These are phyloP conservation scores for Oryzaephilus surinamensis DNA, from an alignment of 1,140 invertebrate genomes.

Conservation along the genomic window DNA sequence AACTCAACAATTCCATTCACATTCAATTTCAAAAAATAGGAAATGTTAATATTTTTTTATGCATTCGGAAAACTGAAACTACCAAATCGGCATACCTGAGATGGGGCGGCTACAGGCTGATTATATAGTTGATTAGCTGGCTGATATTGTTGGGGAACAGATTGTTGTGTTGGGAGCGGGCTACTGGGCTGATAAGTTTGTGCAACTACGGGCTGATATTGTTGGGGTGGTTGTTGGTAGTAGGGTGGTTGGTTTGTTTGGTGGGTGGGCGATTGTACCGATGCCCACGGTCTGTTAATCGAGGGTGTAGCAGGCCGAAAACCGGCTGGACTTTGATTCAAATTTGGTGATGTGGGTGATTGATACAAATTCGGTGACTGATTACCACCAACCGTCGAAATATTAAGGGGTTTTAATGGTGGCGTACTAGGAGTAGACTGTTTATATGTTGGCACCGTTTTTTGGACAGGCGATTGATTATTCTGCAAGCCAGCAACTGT, in stretches of 20 bases:
- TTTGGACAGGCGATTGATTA: constrained; percentile 17
- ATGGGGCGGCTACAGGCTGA: constrained; percentile 36
- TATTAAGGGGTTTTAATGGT: constrained; percentile 22
- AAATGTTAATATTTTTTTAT: constrained; percentile 4
- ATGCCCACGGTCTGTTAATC: constrained; percentile 34
- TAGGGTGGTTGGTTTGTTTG: constrained; percentile 12
- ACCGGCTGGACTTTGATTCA: constrained; percentile 22
- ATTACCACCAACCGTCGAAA: too few species aligned
- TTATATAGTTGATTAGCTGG: constrained; percentile 34
- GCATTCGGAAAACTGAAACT: not conserved
- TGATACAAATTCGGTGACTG: constrained; percentile 18
- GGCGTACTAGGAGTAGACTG: constrained; percentile 27
- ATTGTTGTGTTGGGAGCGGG: constrained; percentile 23
- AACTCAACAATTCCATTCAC: not conserved
- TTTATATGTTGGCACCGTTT: too few species aligned
- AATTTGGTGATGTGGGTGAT: constrained; percentile 22
- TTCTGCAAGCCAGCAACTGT: constrained; percentile 24
- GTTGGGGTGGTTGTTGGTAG: constrained; percentile 17
- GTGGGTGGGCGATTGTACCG: constrained; percentile 25
- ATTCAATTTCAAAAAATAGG: not conserved
- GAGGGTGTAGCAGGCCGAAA: constrained; percentile 19
- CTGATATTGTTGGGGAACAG: constrained; percentile 21
- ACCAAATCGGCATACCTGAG: constrained; percentile 31
- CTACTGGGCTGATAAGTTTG: too few species aligned
- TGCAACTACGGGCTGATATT: constrained; percentile 7